These are phyloP conservation scores for Rhinogobio ventralis DNA, from an alignment of 2,797 vertebrate species.

Conservation along the genomic window DNA sequence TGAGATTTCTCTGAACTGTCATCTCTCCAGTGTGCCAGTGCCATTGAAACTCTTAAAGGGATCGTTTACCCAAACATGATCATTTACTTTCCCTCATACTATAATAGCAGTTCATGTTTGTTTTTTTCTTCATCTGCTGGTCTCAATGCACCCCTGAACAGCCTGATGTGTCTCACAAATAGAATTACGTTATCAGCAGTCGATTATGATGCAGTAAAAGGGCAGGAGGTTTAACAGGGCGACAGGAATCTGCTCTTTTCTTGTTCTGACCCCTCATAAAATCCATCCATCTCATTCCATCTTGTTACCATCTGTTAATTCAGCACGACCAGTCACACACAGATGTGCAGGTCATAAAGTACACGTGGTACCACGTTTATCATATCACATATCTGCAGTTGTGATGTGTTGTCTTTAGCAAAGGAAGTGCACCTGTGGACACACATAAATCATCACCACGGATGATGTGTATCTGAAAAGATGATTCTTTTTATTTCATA, in stretches of 20 bases:
- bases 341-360: background rate
- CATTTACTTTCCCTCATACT: background rate
- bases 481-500: background rate
- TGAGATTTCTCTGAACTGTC: background rate
- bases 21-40: too few species aligned
- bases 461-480: too few species aligned
- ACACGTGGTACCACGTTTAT: background rate
- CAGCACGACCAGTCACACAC: slow-evolving; percentile 1
- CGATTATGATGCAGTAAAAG: background rate
- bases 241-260: slow-evolving; percentile 10
- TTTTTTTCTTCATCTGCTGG: background rate
- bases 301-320: slow-evolving; percentile 1
- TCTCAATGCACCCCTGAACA: background rate
- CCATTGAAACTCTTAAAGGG: background rate
- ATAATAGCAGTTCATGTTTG: background rate
- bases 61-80: background rate
- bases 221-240: background rate
- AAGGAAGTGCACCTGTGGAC: background rate
- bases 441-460: background rate
- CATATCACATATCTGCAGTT: background rate
- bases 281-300: slow-evolving; percentile 11
- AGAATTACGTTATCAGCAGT: background rate
- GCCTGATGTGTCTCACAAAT: background rate
- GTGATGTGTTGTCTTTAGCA: background rate
- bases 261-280: slow-evolving; percentile 7